Percentiles rank a stretch among this genome's conserved stretches.
These are phyloP conservation scores for Progne subis DNA, from an alignment of 2,113 vertebrate species.

Conservation along the genomic window DNA sequence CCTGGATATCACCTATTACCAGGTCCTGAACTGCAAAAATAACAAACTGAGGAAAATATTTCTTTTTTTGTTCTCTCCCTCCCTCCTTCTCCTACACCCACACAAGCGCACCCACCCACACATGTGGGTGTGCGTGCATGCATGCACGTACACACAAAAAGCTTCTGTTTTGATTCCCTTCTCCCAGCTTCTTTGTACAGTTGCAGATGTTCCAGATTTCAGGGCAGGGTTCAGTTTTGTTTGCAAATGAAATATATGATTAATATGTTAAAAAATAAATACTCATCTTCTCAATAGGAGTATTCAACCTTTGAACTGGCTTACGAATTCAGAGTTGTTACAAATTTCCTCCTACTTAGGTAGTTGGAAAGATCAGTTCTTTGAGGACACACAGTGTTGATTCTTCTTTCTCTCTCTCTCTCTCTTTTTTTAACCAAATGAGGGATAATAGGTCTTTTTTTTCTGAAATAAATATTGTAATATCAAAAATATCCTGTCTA, in stretches of 20 bases:
- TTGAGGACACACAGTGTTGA: neutral
- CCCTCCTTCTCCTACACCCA: neutral
- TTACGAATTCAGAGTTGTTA: neutral
- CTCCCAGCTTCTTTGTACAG: neutral
- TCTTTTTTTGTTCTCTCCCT: neutral
- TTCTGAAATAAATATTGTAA: neutral
- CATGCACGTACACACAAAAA: conserved; percentile 42
- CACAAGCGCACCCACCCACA: neutral
- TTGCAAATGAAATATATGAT: neutral
- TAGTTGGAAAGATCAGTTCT: neutral
- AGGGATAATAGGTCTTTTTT: neutral
- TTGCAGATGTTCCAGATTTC: conserved; percentile 40
- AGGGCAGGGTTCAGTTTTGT: neutral
- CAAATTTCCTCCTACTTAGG: neutral
- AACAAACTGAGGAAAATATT: neutral
- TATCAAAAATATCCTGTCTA: neutral
- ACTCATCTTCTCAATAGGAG: neutral
- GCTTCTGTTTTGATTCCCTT: conserved; percentile 12
- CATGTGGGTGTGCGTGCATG: neutral
- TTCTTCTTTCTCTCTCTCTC: neutral
- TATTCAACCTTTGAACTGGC: neutral
- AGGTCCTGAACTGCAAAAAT: neutral
- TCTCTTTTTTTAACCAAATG: neutral
- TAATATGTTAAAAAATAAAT: neutral
- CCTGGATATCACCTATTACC: neutral